Base-by-base conservation (phyloP, 2,888 invertebrate genomes). In the Sialis fuliginosa region DNA sequence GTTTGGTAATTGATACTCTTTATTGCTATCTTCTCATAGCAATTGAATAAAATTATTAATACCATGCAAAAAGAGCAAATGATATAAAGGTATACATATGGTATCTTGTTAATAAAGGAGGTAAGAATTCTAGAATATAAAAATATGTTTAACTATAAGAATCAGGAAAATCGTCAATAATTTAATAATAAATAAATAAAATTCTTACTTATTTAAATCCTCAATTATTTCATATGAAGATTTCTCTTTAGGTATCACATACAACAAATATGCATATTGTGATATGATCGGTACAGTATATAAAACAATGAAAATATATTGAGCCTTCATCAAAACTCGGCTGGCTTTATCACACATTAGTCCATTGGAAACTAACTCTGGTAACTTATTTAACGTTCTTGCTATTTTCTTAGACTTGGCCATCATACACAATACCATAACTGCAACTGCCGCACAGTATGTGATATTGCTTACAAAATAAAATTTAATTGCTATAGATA, bases 11-110 rank as follows among this genome's bases (percentile, higher is more conserved):
- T 54, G 39, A 66, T 50, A 22, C 55, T 55, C 39, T 53, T 57
- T 2, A 59, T 56, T 4, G 60, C 54, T 2, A 62, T 53, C 42
- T 61, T 64, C 52, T 65, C 64, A 47, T 63, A 65, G 50, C 66
- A 66, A 3, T 56, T 61, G 32, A 65, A 55, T 39, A 58, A 53
- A 6, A 56, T 58, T 5, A 59, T 57, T 34, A 60, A 49, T 1
- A 57, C 39, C 3, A 56, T 52, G 32, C 57, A 52, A 6, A 57
- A 33, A 2, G 52, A 52, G 39, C 59, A 55, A 42, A 63, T 59
- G 2, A 56, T n/a, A 30, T 56, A 39, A 50, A 62, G 62, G 46
- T 64, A 58, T 1, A 56, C 42, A 40, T 62, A 62, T 2, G 59
- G 53, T 6, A 60, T 51, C 44, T 54, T 59, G 42, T 61, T 59